These are phyloP conservation scores for Physella acuta DNA, from an alignment of 1,140 invertebrate genomes.

Conservation along the genomic window DNA sequence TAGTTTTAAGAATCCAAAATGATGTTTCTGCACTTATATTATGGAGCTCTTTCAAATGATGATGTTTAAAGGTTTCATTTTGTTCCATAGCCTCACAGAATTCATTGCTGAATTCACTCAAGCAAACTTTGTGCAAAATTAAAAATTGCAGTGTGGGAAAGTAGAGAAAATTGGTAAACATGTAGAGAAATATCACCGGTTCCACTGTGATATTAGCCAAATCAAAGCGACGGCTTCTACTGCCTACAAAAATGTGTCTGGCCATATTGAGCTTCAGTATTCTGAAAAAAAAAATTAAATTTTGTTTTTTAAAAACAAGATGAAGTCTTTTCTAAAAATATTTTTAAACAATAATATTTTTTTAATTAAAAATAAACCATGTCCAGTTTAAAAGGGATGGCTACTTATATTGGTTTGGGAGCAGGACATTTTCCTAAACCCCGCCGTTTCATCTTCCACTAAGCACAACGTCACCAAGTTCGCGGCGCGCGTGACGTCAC, in stretches of 20 bases:
- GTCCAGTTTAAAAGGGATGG: too few species aligned
- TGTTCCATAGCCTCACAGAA: conserved; percentile 43
- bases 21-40: conserved; percentile 56
- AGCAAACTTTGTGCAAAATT: conserved; percentile 60
- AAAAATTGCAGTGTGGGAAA: conserved; percentile 61
- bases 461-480: too few species aligned
- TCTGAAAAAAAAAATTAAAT: too few species aligned
- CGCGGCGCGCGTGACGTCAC: too few species aligned
- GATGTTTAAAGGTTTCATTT: conserved; percentile 36
- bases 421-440: too few species aligned
- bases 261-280: too few species aligned
- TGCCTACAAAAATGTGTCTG: conserved; percentile 11
- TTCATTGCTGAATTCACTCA: conserved; percentile 34
- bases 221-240: conserved; percentile 19
- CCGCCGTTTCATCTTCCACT: too few species aligned
- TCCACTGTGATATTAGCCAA: conserved; percentile 58
- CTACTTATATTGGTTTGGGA: too few species aligned
- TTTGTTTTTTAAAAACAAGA: too few species aligned
- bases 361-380: too few species aligned
- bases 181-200: conserved; percentile 63
- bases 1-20: conserved; percentile 57
- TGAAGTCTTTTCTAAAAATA: too few species aligned
- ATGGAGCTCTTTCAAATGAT: conserved; percentile 42
- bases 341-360: too few species aligned
- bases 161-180: conserved; percentile 61